A percentile compares a stretch with the other conserved stretches of the same genome.
These are phyloP conservation scores for Spodoptera litura DNA, from an alignment of 1,140 invertebrate genomes.

Conservation along the genomic window DNA sequence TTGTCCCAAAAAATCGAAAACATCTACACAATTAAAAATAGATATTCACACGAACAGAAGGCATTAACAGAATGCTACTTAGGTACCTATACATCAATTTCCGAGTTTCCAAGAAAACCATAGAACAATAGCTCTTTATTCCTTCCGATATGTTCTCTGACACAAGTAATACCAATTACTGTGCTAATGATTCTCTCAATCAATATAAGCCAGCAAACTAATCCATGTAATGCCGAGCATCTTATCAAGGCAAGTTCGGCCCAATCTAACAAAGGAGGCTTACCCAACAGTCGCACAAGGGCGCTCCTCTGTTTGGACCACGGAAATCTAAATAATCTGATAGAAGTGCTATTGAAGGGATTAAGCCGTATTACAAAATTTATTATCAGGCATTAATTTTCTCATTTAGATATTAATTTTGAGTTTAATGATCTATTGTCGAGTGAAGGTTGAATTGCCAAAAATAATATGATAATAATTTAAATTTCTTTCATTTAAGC, in stretches of 20 bases:
- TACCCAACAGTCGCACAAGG: background rate
- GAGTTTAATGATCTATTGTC: too few species aligned
- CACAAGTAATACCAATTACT: constrained; percentile 21
- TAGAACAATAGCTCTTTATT: background rate
- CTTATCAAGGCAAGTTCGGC: constrained; percentile 28
- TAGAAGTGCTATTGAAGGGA: background rate
- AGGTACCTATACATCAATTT: background rate
- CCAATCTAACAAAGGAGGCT: constrained; percentile 28
- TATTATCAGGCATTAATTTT: background rate
- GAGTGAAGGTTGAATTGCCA: too few species aligned
- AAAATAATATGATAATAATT: too few species aligned
- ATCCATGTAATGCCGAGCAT: constrained; percentile 37
- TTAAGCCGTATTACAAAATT: background rate
- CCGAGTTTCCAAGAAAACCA: background rate
- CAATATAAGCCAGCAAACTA: constrained; percentile 23
- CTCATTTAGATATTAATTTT: too few species aligned
- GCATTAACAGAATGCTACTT: too few species aligned
- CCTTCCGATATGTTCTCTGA: constrained; percentile 6
- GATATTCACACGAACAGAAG: too few species aligned
- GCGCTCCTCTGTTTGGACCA: constrained; percentile 2
- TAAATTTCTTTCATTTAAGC: too few species aligned
- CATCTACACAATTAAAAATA: too few species aligned
- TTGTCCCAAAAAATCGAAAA: too few species aligned
- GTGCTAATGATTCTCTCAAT: constrained; percentile 30
- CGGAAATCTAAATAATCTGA: constrained; percentile 2